Evolutionary conservation across 1,140 invertebrate genomes (phyloP), one percentile per base, ranked within the genome.

Genomic region (Lutraria rhynchaena): DNA sequence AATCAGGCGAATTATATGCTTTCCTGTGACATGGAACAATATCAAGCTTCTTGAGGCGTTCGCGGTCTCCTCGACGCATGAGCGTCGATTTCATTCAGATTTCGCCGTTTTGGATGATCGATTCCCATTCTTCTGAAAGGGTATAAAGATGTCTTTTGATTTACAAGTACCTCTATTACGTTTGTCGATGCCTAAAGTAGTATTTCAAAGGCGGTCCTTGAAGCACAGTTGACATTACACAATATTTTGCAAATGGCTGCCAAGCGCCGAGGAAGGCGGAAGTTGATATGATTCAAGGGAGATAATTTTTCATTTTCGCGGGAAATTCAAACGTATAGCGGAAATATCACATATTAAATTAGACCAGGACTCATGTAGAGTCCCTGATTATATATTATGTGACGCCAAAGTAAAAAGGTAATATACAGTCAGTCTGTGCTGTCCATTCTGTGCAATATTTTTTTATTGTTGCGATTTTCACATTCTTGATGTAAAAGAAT

Each of bases 1-100:
- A 69, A 19, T 51, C 3, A 55, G 44, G 49, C 46, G 75, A 41
- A 33, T 37, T 29, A 35, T 67, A 67, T 77, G 75, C 75, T 63
- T 77, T 77, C 35, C 5, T 24, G 44, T 67, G 75, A 77, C 75
- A 65, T 77, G 63, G 75, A 77, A 61, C 53, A 75, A 75, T 31
- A 67, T 53, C 75, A 77, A 77, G 75, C 75, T 77, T 77, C 75
- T 77, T 67, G 46, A 44, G 58, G 61, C 46, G 44, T 77, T 77
- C 75, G 31, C 75, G 61, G 27, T 77, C 75, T 67, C 75, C 44
- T 77, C 75, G 75, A 58, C 75, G 75, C 75, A 77, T 77, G 75
- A 31, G 75, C 58, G 75, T 71, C 75, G 15, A 27, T 77, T 77
- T 41, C 73, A 74, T 27, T 1, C 37, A 13, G 63, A 67, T 65